phyloP scores from a whole-genome alignment of 2,113 vertebrate species.

The Entosphenus tridentatus region DNA sequence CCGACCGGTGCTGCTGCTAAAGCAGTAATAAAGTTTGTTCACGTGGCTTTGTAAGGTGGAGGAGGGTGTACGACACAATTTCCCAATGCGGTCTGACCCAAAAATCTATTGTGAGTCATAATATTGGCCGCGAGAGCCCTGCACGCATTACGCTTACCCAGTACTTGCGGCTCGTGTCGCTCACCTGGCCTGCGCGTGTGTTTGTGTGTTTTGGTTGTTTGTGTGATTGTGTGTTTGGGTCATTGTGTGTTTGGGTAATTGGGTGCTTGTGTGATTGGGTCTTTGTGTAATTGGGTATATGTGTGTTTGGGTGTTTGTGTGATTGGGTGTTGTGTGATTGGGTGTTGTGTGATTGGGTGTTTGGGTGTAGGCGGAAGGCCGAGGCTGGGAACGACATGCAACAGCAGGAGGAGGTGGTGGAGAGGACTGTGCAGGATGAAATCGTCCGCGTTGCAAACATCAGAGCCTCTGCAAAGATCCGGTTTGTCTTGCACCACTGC shows the following conservation, averaged over 20 bases:
- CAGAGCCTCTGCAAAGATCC: conserved; percentile 70
- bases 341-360: background rate
- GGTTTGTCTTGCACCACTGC: conserved; percentile 21
- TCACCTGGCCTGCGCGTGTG: background rate
- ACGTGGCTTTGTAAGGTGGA: too few species aligned
- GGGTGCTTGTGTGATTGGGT: background rate
- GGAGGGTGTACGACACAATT: too few species aligned
- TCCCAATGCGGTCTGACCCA: too few species aligned
- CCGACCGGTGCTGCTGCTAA: too few species aligned
- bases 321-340: background rate
- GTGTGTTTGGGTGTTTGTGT: background rate
- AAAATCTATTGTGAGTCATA: too few species aligned
- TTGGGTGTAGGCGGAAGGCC: background rate
- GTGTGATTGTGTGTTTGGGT: background rate
- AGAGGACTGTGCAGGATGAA: conserved; percentile 38
- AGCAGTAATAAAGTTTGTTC: too few species aligned
- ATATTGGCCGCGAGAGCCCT: too few species aligned
- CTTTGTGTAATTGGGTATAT: background rate
- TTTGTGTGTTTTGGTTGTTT: background rate
- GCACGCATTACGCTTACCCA: too few species aligned
- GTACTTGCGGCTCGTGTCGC: too few species aligned
- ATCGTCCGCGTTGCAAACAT: conserved; percentile 43
- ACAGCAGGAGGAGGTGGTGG: conserved; percentile 18
- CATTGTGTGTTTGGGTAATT: background rate
- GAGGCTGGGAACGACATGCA: conserved; percentile 17